phyloP scores from a whole-genome alignment of 2,888 invertebrate genomes.

The Mactromeris polynyma region DNA sequence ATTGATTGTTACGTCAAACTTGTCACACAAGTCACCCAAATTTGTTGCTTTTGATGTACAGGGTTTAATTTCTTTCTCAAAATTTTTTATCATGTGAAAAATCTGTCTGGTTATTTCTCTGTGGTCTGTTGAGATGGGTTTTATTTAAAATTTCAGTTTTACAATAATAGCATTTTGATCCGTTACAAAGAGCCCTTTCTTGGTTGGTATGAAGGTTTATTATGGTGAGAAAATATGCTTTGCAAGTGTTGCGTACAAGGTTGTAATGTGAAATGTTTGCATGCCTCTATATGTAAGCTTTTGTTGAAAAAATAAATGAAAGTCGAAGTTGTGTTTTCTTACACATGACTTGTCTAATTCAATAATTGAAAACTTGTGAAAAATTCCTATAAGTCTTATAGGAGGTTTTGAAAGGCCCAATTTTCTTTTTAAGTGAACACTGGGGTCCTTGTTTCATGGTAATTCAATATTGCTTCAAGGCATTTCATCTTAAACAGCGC shows the following conservation, averaged over 20 bases:
- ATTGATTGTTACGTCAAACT: not conserved
- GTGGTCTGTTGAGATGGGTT: not conserved
- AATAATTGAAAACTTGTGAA: slow-evolving; percentile 16
- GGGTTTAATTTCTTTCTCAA: not conserved
- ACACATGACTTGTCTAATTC: slow-evolving; percentile 22
- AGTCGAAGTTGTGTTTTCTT: slow-evolving; percentile 16
- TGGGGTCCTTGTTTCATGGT: slow-evolving; percentile 10
- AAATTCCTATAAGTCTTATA: not conserved
- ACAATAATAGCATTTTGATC: not conserved
- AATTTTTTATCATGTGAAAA: not conserved
- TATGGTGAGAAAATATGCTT: not conserved
- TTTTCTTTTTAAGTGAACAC: slow-evolving; percentile 30
- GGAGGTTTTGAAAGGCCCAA: slow-evolving; percentile 9
- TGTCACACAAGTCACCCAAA: not conserved
- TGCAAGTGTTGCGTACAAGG: not conserved
- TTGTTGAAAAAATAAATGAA: slow-evolving; percentile 23
- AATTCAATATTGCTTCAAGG: slow-evolving; percentile 43
- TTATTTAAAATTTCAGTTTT: not conserved
- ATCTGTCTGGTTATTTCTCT: slow-evolving; percentile 1
- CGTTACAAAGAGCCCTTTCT: not conserved
- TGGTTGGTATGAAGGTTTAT: not conserved
- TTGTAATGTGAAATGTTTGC: not conserved
- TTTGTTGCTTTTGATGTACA: not conserved
- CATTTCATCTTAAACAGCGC: not conserved
- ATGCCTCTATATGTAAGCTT: not conserved